Conservation (phyloP, 1,140 invertebrate genomes). For the Lasioglossum baleicum region DNA sequence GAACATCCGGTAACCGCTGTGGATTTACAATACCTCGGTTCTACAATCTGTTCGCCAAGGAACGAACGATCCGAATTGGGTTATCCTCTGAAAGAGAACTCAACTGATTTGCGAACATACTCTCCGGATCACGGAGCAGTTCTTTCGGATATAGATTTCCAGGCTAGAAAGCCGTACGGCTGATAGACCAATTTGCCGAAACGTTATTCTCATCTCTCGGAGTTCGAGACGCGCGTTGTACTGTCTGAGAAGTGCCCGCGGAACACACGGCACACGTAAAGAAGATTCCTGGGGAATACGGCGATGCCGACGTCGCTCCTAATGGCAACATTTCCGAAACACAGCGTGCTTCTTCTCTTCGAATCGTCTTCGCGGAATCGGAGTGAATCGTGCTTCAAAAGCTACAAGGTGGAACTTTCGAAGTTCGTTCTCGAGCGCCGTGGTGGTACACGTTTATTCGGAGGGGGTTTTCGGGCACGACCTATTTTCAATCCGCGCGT, state of each 20-base stretch:
- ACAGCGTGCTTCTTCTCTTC: not conserved
- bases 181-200: slow-evolving; percentile 33
- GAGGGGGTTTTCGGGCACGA: not conserved
- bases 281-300: slow-evolving; percentile 18
- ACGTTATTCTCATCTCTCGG: slow-evolving; percentile 11
- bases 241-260: not conserved
- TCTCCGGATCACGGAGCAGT: not conserved
- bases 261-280: not conserved
- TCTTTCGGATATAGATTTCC: slow-evolving; percentile 13
- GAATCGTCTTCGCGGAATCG: not conserved
- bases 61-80: too few species aligned
- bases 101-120: too few species aligned
- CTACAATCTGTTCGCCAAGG: too few species aligned
- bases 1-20: too few species aligned
- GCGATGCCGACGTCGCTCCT: slow-evolving; percentile 13
- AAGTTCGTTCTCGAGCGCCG: not conserved
- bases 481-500: not conserved
- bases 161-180: slow-evolving; percentile 2
- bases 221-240: not conserved
- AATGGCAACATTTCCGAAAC: slow-evolving; percentile 21
- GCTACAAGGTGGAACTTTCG: not conserved
- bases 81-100: too few species aligned
- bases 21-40: too few species aligned
- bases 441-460: too few species aligned
- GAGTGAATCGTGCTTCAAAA: not conserved